phyloP scores from a whole-genome alignment of 2,888 invertebrate species.

The Dione juno region DNA sequence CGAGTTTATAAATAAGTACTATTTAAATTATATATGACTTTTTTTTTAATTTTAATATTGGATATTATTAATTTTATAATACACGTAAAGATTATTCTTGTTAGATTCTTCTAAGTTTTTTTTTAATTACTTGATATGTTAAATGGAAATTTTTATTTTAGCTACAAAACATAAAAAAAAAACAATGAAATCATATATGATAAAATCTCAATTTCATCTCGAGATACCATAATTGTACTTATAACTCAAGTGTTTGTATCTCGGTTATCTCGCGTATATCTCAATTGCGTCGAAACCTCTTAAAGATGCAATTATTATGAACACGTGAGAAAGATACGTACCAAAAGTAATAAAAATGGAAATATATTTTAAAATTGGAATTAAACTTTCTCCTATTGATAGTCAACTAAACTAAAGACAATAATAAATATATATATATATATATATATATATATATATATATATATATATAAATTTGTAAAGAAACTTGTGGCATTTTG shows the following conservation, averaged over 20 bases:
- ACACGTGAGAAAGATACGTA: neutral
- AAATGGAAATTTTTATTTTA: neutral
- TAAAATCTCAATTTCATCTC: slow-evolving; percentile 46
- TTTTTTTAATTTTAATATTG: too few species aligned
- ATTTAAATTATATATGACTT: too few species aligned
- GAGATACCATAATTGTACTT: slow-evolving; percentile 44
- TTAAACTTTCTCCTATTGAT: neutral
- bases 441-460: too few species aligned
- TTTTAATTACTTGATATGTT: neutral
- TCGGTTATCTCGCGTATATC: slow-evolving; percentile 27
- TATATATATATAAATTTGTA: neutral
- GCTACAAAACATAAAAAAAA: slow-evolving; percentile 12
- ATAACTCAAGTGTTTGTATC: slow-evolving; percentile 40
- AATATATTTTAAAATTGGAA: neutral
- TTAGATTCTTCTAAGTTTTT: slow-evolving; percentile 9
- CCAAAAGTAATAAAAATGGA: neutral
- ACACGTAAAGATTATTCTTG: neutral
- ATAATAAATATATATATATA: neutral
- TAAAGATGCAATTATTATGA: slow-evolving; percentile 22
- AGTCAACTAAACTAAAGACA: neutral
- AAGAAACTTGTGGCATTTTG: too few species aligned
- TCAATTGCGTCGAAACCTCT: slow-evolving; percentile 37
- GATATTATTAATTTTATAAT: neutral
- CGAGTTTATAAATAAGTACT: too few species aligned
- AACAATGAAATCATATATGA: slow-evolving; percentile 24